Evolutionary conservation across 1,140 invertebrate species (phyloP), one percentile per base, ranked within the genome.

Genomic region (Tribolium madens): DNA sequence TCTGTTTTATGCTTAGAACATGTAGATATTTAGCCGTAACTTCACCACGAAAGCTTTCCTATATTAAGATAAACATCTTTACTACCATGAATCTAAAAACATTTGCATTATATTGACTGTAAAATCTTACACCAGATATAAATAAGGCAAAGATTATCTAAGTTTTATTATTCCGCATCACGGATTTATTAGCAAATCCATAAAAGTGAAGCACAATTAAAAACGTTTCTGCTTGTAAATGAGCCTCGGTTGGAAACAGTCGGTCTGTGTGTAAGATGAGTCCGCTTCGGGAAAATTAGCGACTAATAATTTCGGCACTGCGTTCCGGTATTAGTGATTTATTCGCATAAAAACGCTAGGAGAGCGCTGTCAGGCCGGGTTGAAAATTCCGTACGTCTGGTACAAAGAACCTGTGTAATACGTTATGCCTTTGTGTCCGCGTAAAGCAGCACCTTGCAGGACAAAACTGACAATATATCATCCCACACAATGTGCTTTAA

Each of bases 371-470:
- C 57, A 64, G 26, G 26, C 18, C 60, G 42, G 73, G 17, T 60
- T 78, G 64, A 79, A 78, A 78, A 76, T 79, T 78, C 64, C 73
- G 26, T 78, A 73, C 71, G 57, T 68, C 47, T 68, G 72, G 52
- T 33, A 78, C 73, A 78, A 75, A 82, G 80, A 81, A 81, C 81
- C 83, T 79, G 79, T 83, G 81, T 81, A 82, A 84, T 84, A 81
- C 77, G 81, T 82, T 82, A 82, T 79, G 71, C 75, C 75, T 79
- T 84, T 84, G 78, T 84, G 81, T 78, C 74, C 76, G 69, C 75
- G 77, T 78, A 78, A 79, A 80, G 80, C 82, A 83, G 80, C 82
- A 84, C 82, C 81, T 84, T 83, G 82, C 80, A 64, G 75, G 76
- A 82, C 80, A 81, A 81, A 79, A 69, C 76, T 78, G 75, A 78